These are phyloP conservation scores for Campylomormyrus tamandua DNA, from an alignment of 2,113 vertebrate genomes.

Conservation along the genomic window DNA sequence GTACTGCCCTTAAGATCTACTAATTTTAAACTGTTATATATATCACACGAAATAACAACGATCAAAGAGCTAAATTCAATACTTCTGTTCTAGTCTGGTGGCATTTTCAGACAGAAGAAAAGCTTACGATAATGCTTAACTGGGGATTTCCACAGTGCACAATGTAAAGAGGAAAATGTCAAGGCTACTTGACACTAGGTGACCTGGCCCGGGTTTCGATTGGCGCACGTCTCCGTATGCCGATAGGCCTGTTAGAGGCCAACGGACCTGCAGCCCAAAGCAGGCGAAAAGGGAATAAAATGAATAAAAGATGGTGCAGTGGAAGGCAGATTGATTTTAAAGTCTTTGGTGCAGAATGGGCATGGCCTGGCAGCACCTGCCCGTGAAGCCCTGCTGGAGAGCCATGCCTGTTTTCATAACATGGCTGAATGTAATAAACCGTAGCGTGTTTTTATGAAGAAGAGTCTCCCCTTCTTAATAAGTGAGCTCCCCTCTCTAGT, in stretches of 20 bases:
- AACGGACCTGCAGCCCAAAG: background rate
- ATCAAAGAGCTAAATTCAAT: background rate
- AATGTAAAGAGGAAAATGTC: slow-evolving; percentile 13
- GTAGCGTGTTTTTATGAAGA: background rate
- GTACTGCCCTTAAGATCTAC: background rate
- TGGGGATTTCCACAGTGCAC: background rate
- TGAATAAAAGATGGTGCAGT: slow-evolving; percentile 2
- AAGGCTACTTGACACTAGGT: background rate
- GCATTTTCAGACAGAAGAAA: slow-evolving; percentile 10
- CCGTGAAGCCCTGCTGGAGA: background rate
- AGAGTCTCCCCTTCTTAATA: slow-evolving; percentile 46
- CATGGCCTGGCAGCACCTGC: background rate
- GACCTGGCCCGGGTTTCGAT: background rate
- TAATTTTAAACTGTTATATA: background rate
- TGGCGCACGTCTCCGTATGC: background rate
- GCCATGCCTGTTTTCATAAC: background rate
- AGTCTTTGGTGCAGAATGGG: background rate
- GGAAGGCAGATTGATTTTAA: background rate
- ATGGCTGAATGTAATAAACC: background rate
- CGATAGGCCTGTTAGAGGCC: background rate
- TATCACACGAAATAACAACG: background rate
- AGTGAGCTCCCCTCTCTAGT: slow-evolving; percentile 78
- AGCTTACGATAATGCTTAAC: background rate
- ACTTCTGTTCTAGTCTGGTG: background rate
- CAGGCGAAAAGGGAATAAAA: background rate